phyloP scores from a whole-genome alignment of 2,888 invertebrate genomes.

The Heliconius hortense region DNA sequence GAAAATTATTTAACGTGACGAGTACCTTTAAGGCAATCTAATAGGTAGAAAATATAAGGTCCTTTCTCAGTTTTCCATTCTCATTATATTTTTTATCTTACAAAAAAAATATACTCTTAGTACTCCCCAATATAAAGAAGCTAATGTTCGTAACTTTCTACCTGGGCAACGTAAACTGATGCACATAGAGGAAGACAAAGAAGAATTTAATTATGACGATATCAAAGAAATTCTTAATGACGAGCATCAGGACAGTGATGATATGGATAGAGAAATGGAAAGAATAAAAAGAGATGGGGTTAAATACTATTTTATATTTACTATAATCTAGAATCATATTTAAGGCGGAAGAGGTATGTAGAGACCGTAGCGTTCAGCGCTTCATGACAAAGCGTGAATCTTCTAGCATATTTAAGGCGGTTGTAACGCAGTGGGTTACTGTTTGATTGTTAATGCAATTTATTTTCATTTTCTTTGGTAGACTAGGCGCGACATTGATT shows the following conservation, averaged over 20 bases:
- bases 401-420: too few species aligned
- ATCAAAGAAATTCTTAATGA: slow-evolving; percentile 58
- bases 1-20: too few species aligned
- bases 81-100: background rate
- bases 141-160: background rate
- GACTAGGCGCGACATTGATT: too few species aligned
- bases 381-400: too few species aligned
- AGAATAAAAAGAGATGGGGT: slow-evolving; percentile 50
- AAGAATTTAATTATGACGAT: slow-evolving; percentile 56
- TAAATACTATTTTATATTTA: slow-evolving; percentile 1
- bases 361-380: too few species aligned
- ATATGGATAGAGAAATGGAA: slow-evolving; percentile 50
- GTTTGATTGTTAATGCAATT: too few species aligned
- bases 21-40: background rate
- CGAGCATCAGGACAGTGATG: slow-evolving; percentile 53
- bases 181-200: slow-evolving; percentile 56
- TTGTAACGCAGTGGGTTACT: too few species aligned
- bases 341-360: too few species aligned
- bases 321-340: background rate
- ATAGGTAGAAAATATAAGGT: background rate
- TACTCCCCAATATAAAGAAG: background rate
- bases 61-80: background rate
- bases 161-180: slow-evolving; percentile 53
- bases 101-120: background rate
- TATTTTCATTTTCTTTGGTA: too few species aligned